phyloP scores from a whole-genome alignment of 2,113 vertebrate genomes.

The Lutjanus erythropterus region DNA sequence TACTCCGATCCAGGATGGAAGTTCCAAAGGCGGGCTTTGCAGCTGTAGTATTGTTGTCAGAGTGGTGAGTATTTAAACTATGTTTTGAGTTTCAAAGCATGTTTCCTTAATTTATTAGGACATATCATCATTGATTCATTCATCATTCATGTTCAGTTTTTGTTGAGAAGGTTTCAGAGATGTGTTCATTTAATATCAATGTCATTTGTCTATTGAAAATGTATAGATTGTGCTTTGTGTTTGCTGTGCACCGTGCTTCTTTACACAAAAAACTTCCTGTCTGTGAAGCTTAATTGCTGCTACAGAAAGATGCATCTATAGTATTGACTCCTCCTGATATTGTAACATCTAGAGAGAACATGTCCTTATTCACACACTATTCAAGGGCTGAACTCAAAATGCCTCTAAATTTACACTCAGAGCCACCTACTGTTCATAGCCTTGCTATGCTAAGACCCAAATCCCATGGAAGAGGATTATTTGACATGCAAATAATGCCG shows the following conservation, averaged over 20 bases:
- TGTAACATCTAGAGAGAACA: slow-evolving; percentile 4
- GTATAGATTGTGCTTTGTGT: too few relatives aligned
- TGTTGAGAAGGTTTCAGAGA: too few relatives aligned
- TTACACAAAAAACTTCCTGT: slow-evolving; percentile 8
- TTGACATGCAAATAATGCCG: slow-evolving; percentile 57
- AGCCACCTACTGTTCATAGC: not conserved
- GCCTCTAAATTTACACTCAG: not conserved
- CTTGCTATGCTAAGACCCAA: not conserved
- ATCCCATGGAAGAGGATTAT: slow-evolving; percentile 24
- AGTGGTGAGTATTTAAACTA: too few relatives aligned
- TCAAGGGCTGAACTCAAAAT: not conserved
- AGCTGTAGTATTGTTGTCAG: too few relatives aligned
- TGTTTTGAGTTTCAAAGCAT: too few relatives aligned
- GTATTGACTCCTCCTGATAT: not conserved
- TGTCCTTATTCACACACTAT: not conserved
- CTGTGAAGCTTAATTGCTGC: slow-evolving; percentile 6
- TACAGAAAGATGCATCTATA: not conserved
- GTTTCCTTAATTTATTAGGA: too few relatives aligned
- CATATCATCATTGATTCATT: too few relatives aligned
- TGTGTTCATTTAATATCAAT: too few relatives aligned
- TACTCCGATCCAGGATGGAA: too few relatives aligned
- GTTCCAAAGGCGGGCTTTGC: too few relatives aligned
- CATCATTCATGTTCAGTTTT: too few relatives aligned
- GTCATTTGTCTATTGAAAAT: too few relatives aligned
- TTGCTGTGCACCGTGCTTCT: slow-evolving; percentile 3